These are phyloP conservation scores for Meteorus colon DNA, from an alignment of 2,888 invertebrate species.

Conservation along the genomic window DNA sequence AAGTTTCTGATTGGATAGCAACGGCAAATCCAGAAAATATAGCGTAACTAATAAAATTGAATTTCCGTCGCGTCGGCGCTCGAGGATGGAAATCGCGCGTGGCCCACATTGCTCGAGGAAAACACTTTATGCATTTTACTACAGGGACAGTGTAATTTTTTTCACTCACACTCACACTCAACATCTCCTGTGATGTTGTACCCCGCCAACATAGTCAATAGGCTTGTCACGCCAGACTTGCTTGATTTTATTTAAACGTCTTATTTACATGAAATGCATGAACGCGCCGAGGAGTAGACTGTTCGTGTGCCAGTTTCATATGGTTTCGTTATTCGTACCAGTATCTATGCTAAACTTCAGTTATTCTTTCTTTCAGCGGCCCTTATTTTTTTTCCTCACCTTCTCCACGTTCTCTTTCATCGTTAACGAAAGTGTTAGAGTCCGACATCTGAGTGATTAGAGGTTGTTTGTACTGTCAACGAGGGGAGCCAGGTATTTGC, in stretches of 20 bases:
- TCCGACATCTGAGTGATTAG: conserved; percentile 59
- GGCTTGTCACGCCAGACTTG: conserved; percentile 25
- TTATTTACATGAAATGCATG: conserved; percentile 46
- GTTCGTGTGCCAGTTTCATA: conserved; percentile 29
- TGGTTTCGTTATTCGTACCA: conserved; percentile 16
- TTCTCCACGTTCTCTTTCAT: neutral
- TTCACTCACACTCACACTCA: conserved; percentile 4
- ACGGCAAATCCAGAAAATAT: neutral
- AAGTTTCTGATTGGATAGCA: neutral
- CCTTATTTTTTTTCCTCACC: conserved; percentile 7
- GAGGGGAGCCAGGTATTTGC: conserved; percentile 10
- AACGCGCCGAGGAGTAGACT: conserved; percentile 11
- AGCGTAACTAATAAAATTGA: conserved; percentile 31
- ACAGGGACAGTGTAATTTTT: conserved; percentile 32
- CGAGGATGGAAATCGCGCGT: conserved; percentile 23
- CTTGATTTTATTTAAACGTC: conserved; percentile 52
- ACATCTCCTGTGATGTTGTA: neutral
- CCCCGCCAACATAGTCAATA: conserved; percentile 21
- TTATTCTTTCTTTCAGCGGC: conserved; percentile 26
- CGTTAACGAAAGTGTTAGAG: conserved; percentile 50
- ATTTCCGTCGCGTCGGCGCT: conserved; percentile 24
- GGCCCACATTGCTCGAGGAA: conserved; percentile 41
- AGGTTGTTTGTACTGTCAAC: conserved; percentile 58
- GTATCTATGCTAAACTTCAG: conserved; percentile 14
- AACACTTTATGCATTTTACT: conserved; percentile 49